A percentile compares a stretch with the other conserved stretches of the same genome.
These are phyloP conservation scores for Platorchestia sp. DNA, from an alignment of 1,140 invertebrate species.

Conservation along the genomic window DNA sequence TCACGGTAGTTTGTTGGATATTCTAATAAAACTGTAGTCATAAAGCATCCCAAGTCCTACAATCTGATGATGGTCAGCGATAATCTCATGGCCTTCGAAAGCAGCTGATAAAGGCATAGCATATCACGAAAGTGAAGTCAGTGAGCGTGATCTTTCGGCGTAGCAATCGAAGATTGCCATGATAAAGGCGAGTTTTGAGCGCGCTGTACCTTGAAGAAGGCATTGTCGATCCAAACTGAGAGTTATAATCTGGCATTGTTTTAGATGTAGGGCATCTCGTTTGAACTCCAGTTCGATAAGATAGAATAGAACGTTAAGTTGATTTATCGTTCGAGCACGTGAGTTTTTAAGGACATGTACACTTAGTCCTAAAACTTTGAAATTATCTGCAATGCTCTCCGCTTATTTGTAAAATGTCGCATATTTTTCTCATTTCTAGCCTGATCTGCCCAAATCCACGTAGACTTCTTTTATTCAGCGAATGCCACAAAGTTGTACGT, in stretches of 20 bases:
- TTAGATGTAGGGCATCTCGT: too few species aligned
- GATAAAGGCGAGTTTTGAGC: too few species aligned
- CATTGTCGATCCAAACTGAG: too few species aligned
- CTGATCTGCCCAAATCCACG: background rate
- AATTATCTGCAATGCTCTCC: background rate
- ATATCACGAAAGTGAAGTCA: too few species aligned
- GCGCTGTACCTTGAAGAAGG: too few species aligned
- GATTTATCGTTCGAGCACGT: too few species aligned
- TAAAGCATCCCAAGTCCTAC: background rate
- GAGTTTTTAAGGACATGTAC: too few species aligned
- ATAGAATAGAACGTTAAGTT: too few species aligned
- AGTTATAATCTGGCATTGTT: too few species aligned
- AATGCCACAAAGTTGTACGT: background rate
- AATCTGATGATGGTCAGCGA: background rate
- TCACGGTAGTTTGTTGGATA: background rate
- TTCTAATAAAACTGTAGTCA: background rate
- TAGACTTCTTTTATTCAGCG: background rate
- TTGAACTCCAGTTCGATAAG: too few species aligned
- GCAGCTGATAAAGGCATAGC: background rate
- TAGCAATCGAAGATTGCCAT: too few species aligned
- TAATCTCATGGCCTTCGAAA: background rate
- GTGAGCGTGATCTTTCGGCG: too few species aligned
- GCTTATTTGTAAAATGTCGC: background rate
- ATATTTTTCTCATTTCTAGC: background rate
- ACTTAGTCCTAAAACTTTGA: background rate